These are phyloP conservation scores for Halichoerus grypus DNA, from an alignment of 2,113 vertebrate species.

Conservation along the genomic window DNA sequence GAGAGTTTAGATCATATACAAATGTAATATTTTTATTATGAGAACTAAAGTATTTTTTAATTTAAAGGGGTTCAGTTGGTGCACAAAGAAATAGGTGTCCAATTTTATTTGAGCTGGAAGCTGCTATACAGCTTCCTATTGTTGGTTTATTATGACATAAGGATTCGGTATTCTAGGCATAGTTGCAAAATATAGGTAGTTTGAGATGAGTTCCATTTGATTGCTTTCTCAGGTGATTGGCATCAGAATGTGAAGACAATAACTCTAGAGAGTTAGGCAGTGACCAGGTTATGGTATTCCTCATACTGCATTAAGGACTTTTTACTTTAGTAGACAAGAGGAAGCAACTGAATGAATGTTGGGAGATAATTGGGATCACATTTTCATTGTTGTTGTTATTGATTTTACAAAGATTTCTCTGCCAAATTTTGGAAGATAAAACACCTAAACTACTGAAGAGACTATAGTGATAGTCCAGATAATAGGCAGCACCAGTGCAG, in stretches of 20 bases:
- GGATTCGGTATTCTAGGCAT: not conserved
- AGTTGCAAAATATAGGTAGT: not conserved
- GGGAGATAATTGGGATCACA: rapidly evolving
- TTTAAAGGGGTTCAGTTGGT: not conserved
- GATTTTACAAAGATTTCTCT: not conserved
- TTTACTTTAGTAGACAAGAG: not conserved
- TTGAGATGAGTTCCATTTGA: not conserved
- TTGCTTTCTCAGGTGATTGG: not conserved
- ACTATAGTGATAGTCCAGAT: not conserved
- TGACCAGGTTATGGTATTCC: not conserved
- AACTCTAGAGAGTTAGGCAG: not conserved
- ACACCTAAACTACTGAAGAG: not conserved
- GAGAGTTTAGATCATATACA: not conserved
- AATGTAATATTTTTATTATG: not conserved
- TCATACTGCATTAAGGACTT: not conserved
- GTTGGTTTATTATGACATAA: not conserved
- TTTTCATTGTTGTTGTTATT: not conserved
- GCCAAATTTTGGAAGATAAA: not conserved
- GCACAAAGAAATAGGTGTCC: not conserved
- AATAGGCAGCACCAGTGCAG: not conserved
- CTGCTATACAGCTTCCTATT: not conserved
- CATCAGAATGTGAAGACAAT: not conserved
- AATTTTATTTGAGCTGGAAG: not conserved
- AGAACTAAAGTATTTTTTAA: not conserved
- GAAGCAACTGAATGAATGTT: not conserved